phyloP scores from a whole-genome alignment of 2,113 vertebrate species.

The Camelus dromedarius region DNA sequence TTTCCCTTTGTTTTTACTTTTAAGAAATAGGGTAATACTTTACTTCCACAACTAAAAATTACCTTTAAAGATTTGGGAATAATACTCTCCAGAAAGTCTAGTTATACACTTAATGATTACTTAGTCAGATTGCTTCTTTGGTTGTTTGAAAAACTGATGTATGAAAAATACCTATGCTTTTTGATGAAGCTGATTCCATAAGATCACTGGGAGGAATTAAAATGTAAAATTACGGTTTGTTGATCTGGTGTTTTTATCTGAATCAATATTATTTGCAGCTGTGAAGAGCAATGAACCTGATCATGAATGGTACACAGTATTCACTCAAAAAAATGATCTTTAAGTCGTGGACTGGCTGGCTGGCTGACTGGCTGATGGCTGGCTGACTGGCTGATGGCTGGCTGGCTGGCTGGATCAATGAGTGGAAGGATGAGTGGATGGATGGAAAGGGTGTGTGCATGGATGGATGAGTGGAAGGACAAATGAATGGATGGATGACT shows the following conservation, averaged over 20 bases:
- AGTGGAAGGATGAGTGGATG: too few species aligned
- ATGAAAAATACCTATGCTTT: background rate
- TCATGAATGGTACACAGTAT: background rate
- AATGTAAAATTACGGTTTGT: background rate
- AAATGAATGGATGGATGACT: background rate
- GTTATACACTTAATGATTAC: background rate
- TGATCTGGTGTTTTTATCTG: background rate
- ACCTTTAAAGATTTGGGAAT: background rate
- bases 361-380: too few species aligned
- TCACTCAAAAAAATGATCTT: background rate
- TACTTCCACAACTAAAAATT: background rate
- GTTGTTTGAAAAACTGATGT: background rate
- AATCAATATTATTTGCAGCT: constrained; percentile 14
- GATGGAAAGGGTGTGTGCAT: too few species aligned
- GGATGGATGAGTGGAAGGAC: too few species aligned
- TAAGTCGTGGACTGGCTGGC: background rate
- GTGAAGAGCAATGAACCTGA: background rate
- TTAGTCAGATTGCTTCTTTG: background rate
- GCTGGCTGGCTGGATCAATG: too few species aligned
- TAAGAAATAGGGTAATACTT: background rate
- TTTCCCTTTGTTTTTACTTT: background rate
- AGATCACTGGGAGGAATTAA: background rate
- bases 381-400: too few species aligned
- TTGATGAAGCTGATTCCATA: background rate
- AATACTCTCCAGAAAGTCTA: background rate